Evolutionary conservation across 2,888 invertebrate species (phyloP), one percentile per base, ranked within the genome.

Genomic region (Leptarthrus brevirostris): DNA sequence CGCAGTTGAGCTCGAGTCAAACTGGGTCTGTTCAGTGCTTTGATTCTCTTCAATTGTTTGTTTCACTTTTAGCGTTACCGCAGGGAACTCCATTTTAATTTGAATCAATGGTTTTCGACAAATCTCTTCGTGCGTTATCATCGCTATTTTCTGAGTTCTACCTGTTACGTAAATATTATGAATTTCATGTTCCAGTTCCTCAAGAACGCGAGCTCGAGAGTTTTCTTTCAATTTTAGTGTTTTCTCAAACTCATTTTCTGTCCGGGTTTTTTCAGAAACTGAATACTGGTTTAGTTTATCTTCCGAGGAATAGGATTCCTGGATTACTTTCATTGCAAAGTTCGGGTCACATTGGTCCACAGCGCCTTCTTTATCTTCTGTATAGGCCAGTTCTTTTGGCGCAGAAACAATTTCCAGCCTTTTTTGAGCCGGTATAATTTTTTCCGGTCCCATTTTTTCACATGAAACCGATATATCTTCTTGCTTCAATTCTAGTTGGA

Each of bases 91-190:
- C 87, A 90, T 86, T 87, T 90, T 87, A 85, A 91, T 80, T 83
- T 89, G 86, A 85, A 91, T 86, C 53, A 91, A 88, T 10, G 91
- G 91, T 75, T 89, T 89, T 80, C 90, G 85, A 83, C 88, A 88
- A 78, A 90, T 88, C 84, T 92, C 91, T 83, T 92, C 92, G 75
- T 92, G 92, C 3, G 91, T 91, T 77, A 92, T 92, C 52, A 92
- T 83, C 74, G 90, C 89, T 78, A 92, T 88, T 81, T 87, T 88
- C 77, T 84, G 84, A 3, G 80, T 82, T 77, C 76, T 72, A n/a
- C 72, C 74, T 66, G 77, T 52, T 72, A 81, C 80, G 77, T 81
- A 80, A 75, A 80, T 80, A 58, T 80, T 79, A 10, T 66, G 24
- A 4, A 73, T 34, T 66, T 73, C 73, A 52, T 76, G 20, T 10